Percentiles rank a stretch among this genome's conserved stretches.
phyloP scores from a whole-genome alignment of 2,113 vertebrate species.

The Tretioscincus oriximinensis region DNA sequence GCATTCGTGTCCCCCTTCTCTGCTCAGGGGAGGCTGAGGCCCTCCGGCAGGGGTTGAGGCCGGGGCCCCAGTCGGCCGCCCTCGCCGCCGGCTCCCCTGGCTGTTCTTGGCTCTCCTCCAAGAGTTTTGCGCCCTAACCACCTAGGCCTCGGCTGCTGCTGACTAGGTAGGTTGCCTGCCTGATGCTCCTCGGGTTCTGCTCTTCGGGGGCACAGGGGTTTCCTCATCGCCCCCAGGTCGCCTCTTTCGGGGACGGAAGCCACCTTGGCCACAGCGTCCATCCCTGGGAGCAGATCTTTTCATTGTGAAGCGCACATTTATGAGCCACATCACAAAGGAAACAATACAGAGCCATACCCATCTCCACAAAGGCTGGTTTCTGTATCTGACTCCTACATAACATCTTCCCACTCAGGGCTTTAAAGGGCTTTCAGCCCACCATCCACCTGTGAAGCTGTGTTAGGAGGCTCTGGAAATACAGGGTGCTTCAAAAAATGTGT shows the following conservation, averaged over 20 bases:
- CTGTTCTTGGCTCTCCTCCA: slow-evolving; percentile 47
- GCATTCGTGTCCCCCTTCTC: slow-evolving; percentile 4
- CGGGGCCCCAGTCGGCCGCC: slow-evolving; percentile 18
- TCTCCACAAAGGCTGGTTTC: too few species aligned
- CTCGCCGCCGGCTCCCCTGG: not conserved
- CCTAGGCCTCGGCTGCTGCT: slow-evolving; percentile 69
- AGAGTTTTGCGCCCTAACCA: slow-evolving; percentile 76
- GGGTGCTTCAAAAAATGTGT: too few species aligned
- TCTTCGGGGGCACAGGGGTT: not conserved
- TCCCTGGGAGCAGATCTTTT: slow-evolving; percentile 27
- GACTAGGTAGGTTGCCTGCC: not conserved
- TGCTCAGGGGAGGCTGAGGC: not conserved
- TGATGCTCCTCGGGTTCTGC: not conserved
- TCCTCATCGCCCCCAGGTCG: not conserved
- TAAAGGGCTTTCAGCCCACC: too few species aligned
- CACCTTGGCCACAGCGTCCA: too few species aligned
- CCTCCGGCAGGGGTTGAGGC: not conserved
- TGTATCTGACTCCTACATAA: too few species aligned
- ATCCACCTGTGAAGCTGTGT: too few species aligned
- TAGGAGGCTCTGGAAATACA: too few species aligned
- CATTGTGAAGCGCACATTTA: slow-evolving; percentile 59
- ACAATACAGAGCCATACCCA: too few species aligned
- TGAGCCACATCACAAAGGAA: too few species aligned
- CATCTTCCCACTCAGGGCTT: too few species aligned
- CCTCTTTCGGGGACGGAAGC: not conserved